Conservation (phyloP, 1,140 invertebrate species). For the Ceratitis capitata region DNA sequence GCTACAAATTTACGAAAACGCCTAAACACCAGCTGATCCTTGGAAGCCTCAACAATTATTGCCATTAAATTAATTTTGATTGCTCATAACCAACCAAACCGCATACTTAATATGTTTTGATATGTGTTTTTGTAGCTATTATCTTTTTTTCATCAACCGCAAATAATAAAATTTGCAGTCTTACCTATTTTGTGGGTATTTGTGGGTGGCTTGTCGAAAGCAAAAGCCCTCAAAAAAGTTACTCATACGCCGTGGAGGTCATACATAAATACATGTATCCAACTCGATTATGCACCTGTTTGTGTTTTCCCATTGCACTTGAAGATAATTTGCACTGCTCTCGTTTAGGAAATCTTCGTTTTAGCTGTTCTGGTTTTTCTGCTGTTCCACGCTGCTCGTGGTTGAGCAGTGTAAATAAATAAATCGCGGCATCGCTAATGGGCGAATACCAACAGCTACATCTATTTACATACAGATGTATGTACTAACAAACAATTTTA, state of each 20-base stretch:
- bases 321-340: conserved; percentile 2
- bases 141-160: too few species aligned
- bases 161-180: neutral
- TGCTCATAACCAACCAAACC: too few species aligned
- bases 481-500: neutral
- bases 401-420: conserved; percentile 24
- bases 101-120: too few species aligned
- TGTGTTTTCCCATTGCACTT: neutral
- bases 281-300: neutral
- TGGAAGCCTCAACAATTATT: too few species aligned
- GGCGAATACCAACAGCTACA: neutral
- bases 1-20: too few species aligned
- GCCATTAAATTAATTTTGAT: too few species aligned
- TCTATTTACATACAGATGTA: neutral
- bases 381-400: neutral
- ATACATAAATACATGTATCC: neutral
- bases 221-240: conserved; percentile 1
- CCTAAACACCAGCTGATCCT: too few species aligned
- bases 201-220: neutral
- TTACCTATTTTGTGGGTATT: neutral
- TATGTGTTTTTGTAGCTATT: too few species aligned
- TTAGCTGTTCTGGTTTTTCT: neutral
- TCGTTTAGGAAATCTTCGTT: neutral
- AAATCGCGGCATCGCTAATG: conserved; percentile 34
- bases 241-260: conserved; percentile 1